Conservation (phyloP, 2,113 vertebrate genomes). For the Dolichotis patagonum region DNA sequence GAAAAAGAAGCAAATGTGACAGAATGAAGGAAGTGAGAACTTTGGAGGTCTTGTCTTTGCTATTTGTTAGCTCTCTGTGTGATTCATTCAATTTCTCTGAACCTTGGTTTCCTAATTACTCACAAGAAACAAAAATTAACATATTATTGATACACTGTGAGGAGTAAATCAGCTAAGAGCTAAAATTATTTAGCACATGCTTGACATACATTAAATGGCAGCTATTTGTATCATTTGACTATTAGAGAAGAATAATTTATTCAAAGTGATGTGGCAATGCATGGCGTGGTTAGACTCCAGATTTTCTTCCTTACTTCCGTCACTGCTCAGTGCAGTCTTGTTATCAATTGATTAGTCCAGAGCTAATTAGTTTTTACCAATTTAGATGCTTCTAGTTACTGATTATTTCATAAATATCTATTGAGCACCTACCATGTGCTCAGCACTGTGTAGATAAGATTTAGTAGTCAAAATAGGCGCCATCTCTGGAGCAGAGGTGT, state of each 20-base stretch:
- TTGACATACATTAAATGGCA: neutral
- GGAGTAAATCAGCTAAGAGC: neutral
- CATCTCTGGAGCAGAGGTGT: neutral
- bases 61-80: neutral
- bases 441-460: neutral
- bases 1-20: neutral
- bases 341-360: neutral
- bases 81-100: constrained; percentile 5
- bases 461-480: neutral
- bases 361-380: neutral
- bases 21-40: neutral
- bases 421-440: neutral
- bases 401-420: neutral
- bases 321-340: neutral
- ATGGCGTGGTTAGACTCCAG: neutral
- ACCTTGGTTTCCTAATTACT: constrained; percentile 31
- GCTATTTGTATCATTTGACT: constrained; percentile 8
- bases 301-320: neutral
- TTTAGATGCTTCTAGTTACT: neutral
- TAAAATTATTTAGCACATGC: neutral
- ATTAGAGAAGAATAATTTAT: neutral
- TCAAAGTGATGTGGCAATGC: neutral
- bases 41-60: neutral
- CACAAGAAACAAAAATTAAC: constrained; percentile 43
- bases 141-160: neutral